Percentiles rank a stretch among this genome's conserved stretches.
Conservation (phyloP, 2,888 invertebrate species). For the Tolmerus cingulatus region DNA sequence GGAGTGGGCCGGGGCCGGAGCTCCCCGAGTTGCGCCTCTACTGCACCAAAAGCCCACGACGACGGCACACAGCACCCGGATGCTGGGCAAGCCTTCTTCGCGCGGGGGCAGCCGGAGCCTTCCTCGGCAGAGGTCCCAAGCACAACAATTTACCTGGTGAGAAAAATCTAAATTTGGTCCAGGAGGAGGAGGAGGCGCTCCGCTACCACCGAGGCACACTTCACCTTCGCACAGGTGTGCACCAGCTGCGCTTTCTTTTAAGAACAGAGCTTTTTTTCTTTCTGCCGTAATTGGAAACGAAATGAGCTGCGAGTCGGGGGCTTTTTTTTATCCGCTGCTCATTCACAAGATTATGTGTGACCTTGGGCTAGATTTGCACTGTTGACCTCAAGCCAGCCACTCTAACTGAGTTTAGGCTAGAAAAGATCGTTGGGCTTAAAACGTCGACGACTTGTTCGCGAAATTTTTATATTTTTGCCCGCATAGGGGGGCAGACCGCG, state of each 20-base stretch:
- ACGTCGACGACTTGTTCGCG: neutral
- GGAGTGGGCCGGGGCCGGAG: neutral
- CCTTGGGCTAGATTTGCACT: slow-evolving; percentile 33
- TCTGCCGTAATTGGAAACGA: neutral
- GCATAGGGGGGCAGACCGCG: neutral
- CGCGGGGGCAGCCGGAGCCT: neutral
- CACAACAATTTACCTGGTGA: neutral
- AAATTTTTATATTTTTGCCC: neutral
- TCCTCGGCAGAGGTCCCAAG: neutral
- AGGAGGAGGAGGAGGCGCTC: neutral
- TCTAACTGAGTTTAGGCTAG: neutral
- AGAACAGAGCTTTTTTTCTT: neutral
- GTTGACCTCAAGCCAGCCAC: neutral
- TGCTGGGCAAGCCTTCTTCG: neutral
- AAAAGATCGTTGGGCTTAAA: neutral
- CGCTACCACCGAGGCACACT: neutral
- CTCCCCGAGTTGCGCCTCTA: neutral
- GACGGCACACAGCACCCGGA: neutral
- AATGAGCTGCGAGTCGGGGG: neutral
- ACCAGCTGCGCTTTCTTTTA: neutral
- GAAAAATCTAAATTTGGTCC: neutral
- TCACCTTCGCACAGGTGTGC: neutral
- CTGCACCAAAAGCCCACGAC: neutral
- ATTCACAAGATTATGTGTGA: slow-evolving; percentile 8
- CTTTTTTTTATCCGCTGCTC: neutral